These are phyloP conservation scores for Tragelaphus buxtoni DNA, from an alignment of 2,113 vertebrate species.

Conservation along the genomic window DNA sequence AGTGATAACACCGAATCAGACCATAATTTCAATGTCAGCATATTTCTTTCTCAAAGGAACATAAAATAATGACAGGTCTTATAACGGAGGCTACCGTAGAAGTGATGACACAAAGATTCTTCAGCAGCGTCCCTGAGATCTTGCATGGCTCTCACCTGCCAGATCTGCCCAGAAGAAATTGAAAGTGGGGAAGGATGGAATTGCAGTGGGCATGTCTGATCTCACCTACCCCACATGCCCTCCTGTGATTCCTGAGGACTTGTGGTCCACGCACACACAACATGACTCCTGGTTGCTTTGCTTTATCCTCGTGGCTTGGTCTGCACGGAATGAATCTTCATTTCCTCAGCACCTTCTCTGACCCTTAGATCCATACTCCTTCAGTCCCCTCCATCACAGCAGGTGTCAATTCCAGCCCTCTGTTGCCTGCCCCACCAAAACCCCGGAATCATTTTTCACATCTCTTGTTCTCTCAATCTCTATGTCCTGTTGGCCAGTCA, in stretches of 20 bases:
- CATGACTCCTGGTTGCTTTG: background rate
- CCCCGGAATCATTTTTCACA: background rate
- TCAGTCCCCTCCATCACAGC: background rate
- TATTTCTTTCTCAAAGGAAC: background rate
- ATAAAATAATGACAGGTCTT: background rate
- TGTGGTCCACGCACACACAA: fast-evolving
- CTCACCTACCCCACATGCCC: background rate
- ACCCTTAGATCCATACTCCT: background rate
- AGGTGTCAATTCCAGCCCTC: background rate
- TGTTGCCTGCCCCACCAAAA: too few species aligned
- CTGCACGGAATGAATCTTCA: background rate
- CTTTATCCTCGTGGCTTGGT: fast-evolving
- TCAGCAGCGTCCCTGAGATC: background rate
- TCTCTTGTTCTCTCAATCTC: background rate
- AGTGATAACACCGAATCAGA: background rate
- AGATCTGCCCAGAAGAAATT: background rate
- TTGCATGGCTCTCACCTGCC: background rate
- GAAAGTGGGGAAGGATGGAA: background rate
- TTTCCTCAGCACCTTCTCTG: background rate
- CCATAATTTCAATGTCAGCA: too few species aligned
- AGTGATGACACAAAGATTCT: background rate
- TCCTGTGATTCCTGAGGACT: background rate
- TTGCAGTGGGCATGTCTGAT: fast-evolving
- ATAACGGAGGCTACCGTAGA: fast-evolving
- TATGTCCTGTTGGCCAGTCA: background rate